Conservation (phyloP, 1,140 invertebrate species). For the Brachionus angularis region DNA sequence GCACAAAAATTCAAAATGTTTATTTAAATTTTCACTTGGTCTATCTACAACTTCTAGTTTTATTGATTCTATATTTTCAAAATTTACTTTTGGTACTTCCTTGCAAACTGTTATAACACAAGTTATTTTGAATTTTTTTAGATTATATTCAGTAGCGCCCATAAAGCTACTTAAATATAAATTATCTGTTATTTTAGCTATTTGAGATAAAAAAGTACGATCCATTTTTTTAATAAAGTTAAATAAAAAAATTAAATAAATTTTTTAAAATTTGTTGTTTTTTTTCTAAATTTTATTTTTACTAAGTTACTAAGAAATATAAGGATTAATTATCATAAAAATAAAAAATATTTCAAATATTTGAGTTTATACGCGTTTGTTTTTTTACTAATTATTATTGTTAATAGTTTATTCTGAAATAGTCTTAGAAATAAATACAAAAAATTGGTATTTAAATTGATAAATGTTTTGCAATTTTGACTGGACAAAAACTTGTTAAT, state of each 20-base stretch:
- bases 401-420: too few relatives aligned
- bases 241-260: too few relatives aligned
- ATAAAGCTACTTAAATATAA: constrained; percentile 19
- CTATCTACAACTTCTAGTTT: constrained; percentile 25
- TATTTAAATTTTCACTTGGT: neutral
- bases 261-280: too few relatives aligned
- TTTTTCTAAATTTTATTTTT: neutral
- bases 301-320: constrained; percentile 21
- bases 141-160: constrained; percentile 10
- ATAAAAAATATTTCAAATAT: too few relatives aligned
- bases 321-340: too few relatives aligned
- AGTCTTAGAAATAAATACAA: too few relatives aligned
- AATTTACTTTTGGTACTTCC: constrained; percentile 9
- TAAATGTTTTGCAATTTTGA: too few relatives aligned
- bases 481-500: too few relatives aligned
- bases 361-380: too few relatives aligned
- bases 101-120: constrained; percentile 37
- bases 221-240: neutral
- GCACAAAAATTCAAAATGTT: constrained; percentile 7
- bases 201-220: constrained; percentile 10
- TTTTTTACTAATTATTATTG: too few relatives aligned
- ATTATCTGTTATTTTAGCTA: constrained; percentile 41
- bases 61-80: constrained; percentile 17
- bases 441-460: too few relatives aligned
- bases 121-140: constrained; percentile 31